phyloP scores from a whole-genome alignment of 2,888 invertebrate genomes.

The Mechanitis messenoides region DNA sequence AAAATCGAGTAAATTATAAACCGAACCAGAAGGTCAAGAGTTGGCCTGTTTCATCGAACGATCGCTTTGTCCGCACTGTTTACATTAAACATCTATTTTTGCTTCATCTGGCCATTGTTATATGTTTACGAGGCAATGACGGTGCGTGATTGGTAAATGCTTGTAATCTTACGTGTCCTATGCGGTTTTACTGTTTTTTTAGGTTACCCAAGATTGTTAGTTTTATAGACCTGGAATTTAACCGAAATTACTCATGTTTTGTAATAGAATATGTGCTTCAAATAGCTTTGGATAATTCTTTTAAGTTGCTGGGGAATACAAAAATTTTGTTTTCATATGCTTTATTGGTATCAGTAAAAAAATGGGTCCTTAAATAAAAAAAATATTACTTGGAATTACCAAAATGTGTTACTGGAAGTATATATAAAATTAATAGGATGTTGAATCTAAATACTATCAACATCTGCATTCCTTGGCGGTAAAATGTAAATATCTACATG shows the following conservation, averaged over 20 bases:
- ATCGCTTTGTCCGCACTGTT: slow-evolving; percentile 70
- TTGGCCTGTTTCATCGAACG: slow-evolving; percentile 44
- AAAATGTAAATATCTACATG: slow-evolving; percentile 19
- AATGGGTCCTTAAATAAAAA: too few relatives aligned
- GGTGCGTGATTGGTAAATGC: slow-evolving; percentile 25
- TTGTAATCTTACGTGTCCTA: slow-evolving; percentile 53
- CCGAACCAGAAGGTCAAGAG: slow-evolving; percentile 32
- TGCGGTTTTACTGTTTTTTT: slow-evolving; percentile 30
- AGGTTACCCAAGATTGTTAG: slow-evolving; percentile 10
- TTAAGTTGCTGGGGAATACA: background rate
- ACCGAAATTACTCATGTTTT: background rate
- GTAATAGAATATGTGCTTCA: background rate
- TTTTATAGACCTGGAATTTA: slow-evolving; percentile 5
- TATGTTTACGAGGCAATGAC: slow-evolving; percentile 50
- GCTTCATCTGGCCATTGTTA: slow-evolving; percentile 75
- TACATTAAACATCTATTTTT: slow-evolving; percentile 72
- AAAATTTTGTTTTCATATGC: too few relatives aligned
- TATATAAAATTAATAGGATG: slow-evolving; percentile 20
- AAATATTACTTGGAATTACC: too few relatives aligned
- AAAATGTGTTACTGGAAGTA: background rate
- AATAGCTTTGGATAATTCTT: background rate
- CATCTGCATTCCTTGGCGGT: slow-evolving; percentile 18
- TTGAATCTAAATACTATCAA: slow-evolving; percentile 18
- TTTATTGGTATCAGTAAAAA: too few relatives aligned
- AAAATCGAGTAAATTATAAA: slow-evolving; percentile 27